Evolutionary conservation across 2,113 vertebrate genomes (phyloP).

Genomic region (Aplodontia rufa): DNA sequence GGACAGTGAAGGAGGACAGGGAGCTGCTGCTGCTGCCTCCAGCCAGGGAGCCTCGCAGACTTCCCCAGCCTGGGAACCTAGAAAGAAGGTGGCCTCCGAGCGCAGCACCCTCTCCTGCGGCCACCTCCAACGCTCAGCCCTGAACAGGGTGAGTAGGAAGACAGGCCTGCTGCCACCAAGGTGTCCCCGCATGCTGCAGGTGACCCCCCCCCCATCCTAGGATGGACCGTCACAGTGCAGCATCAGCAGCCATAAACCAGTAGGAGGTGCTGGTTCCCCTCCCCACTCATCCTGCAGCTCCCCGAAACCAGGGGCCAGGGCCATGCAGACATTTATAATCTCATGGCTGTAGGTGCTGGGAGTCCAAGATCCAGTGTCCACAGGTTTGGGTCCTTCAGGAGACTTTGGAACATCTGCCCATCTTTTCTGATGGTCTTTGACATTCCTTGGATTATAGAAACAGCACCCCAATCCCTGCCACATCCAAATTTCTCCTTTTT

Average conservation of each 20-base stretch:
- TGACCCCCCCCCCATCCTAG: too few relatives aligned
- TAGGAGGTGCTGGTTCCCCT: not conserved
- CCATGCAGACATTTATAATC: fast-evolving
- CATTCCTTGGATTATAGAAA: not conserved
- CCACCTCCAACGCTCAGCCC: not conserved
- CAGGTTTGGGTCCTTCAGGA: too few relatives aligned
- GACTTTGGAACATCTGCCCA: too few relatives aligned
- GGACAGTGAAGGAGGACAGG: too few relatives aligned
- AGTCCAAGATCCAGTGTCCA: not conserved
- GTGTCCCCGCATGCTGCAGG: too few relatives aligned
- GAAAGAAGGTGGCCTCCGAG: conserved; percentile 88
- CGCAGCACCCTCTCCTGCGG: conserved; percentile 86
- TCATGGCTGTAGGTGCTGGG: not conserved
- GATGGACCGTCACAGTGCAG: not conserved
- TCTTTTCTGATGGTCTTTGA: too few relatives aligned
- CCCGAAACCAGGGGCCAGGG: too few relatives aligned
- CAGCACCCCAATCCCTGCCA: not conserved
- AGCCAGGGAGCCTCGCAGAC: conserved; percentile 89
- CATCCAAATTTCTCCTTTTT: not conserved
- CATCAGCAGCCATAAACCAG: not conserved
- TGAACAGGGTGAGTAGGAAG: not conserved
- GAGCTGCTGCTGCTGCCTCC: conserved; percentile 79
- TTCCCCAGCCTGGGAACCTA: conserved; percentile 88
- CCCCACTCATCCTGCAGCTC: fast-evolving
- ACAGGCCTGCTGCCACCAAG: too few relatives aligned